Evolutionary conservation across 2,113 vertebrate genomes (phyloP).

Genomic region (Parus major): DNA sequence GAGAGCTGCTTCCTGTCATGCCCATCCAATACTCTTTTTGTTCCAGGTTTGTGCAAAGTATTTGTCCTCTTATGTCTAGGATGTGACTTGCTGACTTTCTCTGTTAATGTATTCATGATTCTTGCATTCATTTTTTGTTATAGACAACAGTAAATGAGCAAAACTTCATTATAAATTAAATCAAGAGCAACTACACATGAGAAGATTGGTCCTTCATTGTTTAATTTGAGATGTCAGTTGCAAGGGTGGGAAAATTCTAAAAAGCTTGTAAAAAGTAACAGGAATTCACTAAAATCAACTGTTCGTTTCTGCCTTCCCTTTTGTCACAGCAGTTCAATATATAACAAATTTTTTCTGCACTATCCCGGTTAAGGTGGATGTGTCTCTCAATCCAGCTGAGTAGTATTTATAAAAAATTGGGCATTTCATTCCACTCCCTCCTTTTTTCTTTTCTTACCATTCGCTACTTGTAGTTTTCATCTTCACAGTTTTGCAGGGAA

Average conservation of each 20-base stretch:
- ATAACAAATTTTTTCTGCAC: neutral
- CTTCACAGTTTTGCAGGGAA: neutral
- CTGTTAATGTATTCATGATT: neutral
- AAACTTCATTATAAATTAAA: neutral
- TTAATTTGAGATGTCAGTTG: neutral
- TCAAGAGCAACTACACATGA: neutral
- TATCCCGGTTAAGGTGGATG: neutral
- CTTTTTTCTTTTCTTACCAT: neutral
- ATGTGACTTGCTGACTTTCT: neutral
- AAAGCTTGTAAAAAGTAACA: neutral
- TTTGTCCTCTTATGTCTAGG: neutral
- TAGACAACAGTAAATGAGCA: neutral
- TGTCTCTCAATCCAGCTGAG: neutral
- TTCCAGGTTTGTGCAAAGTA: slow-evolving; percentile 80
- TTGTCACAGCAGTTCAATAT: neutral
- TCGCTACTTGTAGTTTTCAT: neutral
- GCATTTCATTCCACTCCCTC: accelerated
- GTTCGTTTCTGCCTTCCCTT: neutral
- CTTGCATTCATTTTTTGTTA: neutral
- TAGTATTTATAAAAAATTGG: neutral
- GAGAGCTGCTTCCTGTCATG: slow-evolving; percentile 91
- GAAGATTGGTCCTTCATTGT: neutral
- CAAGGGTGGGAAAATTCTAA: accelerated
- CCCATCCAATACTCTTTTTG: slow-evolving; percentile 85
- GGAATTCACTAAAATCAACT: neutral